These are phyloP conservation scores for Platyscapa corneri DNA, from an alignment of 1,140 invertebrate genomes.

Conservation along the genomic window DNA sequence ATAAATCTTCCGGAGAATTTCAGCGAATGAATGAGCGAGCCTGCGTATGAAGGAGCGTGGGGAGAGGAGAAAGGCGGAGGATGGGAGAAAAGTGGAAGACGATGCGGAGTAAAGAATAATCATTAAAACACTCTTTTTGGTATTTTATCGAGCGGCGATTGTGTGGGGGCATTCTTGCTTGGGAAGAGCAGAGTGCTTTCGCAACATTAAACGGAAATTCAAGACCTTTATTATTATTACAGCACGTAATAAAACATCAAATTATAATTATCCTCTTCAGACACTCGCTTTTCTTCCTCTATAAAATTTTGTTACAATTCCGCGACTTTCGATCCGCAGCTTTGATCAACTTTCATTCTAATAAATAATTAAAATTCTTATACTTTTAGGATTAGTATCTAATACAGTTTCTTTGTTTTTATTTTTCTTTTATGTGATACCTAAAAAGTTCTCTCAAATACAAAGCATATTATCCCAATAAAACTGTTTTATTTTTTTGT, in stretches of 20 bases:
- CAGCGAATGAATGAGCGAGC: conserved; percentile 24
- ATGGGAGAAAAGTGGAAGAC: conserved; percentile 15
- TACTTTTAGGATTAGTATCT: too few species aligned
- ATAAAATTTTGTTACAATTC: too few species aligned
- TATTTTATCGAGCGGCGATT: conserved; percentile 35
- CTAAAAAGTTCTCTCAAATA: too few species aligned
- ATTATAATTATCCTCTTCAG: background rate
- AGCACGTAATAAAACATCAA: background rate
- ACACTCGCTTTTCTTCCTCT: too few species aligned
- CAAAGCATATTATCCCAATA: too few species aligned
- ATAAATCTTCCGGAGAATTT: conserved; percentile 51
- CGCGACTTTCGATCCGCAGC: too few species aligned
- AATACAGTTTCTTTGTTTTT: too few species aligned
- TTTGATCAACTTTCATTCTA: too few species aligned
- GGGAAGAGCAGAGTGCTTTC: conserved; percentile 16
- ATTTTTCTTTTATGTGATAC: too few species aligned
- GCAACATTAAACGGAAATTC: background rate
- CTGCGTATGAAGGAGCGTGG: background rate
- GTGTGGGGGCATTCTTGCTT: conserved; percentile 18
- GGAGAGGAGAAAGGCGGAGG: background rate
- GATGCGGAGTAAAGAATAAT: conserved; percentile 48
- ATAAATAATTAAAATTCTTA: too few species aligned
- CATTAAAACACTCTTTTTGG: conserved; percentile 38
- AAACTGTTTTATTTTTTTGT: too few species aligned
- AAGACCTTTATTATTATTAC: background rate